Evolutionary conservation across 2,113 vertebrate genomes (phyloP).

Genomic region (Axis porcinus): DNA sequence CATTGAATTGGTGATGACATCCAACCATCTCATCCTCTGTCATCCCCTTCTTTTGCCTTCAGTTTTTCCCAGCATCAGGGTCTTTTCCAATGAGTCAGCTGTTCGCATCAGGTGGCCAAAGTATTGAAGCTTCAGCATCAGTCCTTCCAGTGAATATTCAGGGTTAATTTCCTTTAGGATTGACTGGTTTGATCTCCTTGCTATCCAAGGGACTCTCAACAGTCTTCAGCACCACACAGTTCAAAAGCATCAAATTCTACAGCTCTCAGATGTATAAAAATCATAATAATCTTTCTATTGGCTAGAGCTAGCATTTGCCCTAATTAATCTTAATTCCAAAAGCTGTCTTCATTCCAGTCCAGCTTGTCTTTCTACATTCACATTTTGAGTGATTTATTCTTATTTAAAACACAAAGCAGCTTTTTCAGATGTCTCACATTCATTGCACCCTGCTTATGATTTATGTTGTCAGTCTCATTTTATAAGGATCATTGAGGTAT

Average conservation of each 20-base stretch:
- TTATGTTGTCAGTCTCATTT: neutral
- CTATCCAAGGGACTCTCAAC: neutral
- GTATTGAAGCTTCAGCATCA: neutral
- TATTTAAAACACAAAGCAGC: neutral
- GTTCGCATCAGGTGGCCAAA: neutral
- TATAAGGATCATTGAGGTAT: neutral
- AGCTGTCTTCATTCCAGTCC: neutral
- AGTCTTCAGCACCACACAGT: neutral
- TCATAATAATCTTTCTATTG: neutral
- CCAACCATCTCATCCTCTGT: neutral
- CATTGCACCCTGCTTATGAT: neutral
- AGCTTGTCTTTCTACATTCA: neutral
- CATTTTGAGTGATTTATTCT: slow-evolving; percentile 31
- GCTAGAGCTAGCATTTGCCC: neutral
- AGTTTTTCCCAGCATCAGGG: neutral
- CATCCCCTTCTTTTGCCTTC: neutral
- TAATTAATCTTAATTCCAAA: slow-evolving; percentile 44
- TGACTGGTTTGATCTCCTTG: neutral
- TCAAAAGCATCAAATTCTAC: neutral
- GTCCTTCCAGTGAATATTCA: neutral
- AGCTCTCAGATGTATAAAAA: neutral
- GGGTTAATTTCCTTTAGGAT: neutral
- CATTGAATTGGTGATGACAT: neutral
- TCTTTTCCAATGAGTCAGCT: neutral
- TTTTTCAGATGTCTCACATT: neutral